A percentile compares a stretch with the other conserved stretches of the same genome.
phyloP scores from a whole-genome alignment of 2,888 invertebrate genomes.

The Drosophila longiperda region DNA sequence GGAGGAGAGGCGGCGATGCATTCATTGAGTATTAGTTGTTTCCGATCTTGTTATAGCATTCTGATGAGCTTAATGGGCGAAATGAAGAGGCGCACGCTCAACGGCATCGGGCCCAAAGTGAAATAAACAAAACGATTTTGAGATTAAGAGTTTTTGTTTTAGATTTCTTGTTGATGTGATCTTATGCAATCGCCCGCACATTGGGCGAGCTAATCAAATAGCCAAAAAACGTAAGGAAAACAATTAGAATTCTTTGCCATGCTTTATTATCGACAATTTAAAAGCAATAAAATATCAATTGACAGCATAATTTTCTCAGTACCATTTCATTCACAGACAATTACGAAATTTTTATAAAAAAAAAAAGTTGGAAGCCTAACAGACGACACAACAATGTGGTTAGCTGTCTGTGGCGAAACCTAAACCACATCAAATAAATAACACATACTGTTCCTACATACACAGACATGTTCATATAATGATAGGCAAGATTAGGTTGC shows the following conservation, averaged over 20 bases:
- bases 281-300: slow-evolving; percentile 78
- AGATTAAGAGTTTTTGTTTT: slow-evolving; percentile 63
- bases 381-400: slow-evolving; percentile 36
- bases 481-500: slow-evolving; percentile 66
- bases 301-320: slow-evolving; percentile 61
- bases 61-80: slow-evolving; percentile 56
- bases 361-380: slow-evolving; percentile 19
- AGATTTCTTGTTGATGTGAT: slow-evolving; percentile 49
- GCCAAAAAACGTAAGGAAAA: slow-evolving; percentile 5
- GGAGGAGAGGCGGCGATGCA: slow-evolving; percentile 10
- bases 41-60: slow-evolving; percentile 36
- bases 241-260: slow-evolving; percentile 30
- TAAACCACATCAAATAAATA: slow-evolving; percentile 53
- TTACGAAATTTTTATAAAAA: slow-evolving; percentile 57
- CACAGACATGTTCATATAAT: slow-evolving; percentile 30
- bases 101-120: slow-evolving; percentile 44
- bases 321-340: slow-evolving; percentile 45
- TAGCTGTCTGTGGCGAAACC: slow-evolving; percentile 38
- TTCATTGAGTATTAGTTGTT: slow-evolving; percentile 52
- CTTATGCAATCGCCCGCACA: slow-evolving; percentile 74
- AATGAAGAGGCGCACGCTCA: slow-evolving; percentile 48
- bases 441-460: slow-evolving; percentile 14
- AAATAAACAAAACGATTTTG: slow-evolving; percentile 75
- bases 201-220: slow-evolving; percentile 52
- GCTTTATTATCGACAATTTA: slow-evolving; percentile 59